Conservation (phyloP, 2,888 invertebrate genomes). For the Patella ulyssiponensis region DNA sequence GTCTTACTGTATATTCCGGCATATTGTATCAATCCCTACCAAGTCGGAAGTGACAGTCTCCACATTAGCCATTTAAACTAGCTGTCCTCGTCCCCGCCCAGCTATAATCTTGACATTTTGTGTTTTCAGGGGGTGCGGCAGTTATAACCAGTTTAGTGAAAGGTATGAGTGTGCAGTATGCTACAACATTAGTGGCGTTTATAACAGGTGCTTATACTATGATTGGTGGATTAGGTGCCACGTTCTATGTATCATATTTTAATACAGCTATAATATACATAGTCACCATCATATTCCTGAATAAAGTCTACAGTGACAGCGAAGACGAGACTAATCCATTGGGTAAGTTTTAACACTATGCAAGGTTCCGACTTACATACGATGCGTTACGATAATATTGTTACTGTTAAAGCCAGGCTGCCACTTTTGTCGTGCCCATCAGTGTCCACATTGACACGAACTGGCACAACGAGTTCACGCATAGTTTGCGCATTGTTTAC, state of each 20-base stretch:
- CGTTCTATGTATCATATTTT: conserved; percentile 72
- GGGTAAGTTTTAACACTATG: conserved; percentile 37
- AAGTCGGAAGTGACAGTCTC: too few species aligned
- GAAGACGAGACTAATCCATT: conserved; percentile 45
- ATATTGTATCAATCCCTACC: too few species aligned
- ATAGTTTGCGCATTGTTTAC: too few species aligned
- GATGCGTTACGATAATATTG: too few species aligned
- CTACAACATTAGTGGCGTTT: conserved; percentile 64
- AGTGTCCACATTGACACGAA: too few species aligned
- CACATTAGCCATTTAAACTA: too few species aligned
- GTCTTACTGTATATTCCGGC: too few species aligned
- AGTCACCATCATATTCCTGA: conserved; percentile 67
- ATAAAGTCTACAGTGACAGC: conserved; percentile 61
- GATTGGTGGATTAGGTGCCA: conserved; percentile 70
- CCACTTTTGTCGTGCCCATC: too few species aligned
- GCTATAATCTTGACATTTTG: not conserved
- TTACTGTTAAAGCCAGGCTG: too few species aligned
- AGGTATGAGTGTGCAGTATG: conserved; percentile 64
- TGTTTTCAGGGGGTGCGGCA: conserved; percentile 62
- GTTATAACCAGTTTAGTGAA: conserved; percentile 68
- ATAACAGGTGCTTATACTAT: conserved; percentile 68
- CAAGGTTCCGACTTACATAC: too few species aligned
- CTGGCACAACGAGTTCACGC: too few species aligned
- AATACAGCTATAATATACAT: conserved; percentile 69
- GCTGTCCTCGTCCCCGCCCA: not conserved